Evolutionary conservation across 1,140 invertebrate species (phyloP).

Genomic region (Drosophila oshimai): DNA sequence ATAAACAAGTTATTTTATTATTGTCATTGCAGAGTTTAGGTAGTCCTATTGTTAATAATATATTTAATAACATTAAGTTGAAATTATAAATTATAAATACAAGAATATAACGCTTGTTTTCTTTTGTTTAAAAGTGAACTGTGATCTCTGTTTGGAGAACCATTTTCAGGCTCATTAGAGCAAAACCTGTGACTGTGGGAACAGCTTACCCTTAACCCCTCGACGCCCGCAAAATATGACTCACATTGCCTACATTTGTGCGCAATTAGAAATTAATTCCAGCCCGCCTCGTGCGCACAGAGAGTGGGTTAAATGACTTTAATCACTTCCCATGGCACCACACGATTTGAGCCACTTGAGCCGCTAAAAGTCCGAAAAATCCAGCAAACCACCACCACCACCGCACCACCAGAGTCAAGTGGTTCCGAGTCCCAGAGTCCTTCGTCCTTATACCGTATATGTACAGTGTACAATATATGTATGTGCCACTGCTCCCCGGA

Average conservation of each 20-base stretch:
- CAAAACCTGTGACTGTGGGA: neutral
- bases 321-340: conserved; percentile 72
- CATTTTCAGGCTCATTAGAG: neutral
- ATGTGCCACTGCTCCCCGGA: conserved; percentile 2
- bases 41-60: too few species aligned
- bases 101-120: too few species aligned
- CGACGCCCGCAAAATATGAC: neutral
- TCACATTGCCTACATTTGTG: conserved; percentile 67
- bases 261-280: conserved; percentile 80
- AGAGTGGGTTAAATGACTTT: conserved; percentile 80
- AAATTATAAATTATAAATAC: too few species aligned
- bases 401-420: conserved; percentile 17
- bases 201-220: neutral
- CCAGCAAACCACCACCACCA: conserved; percentile 1
- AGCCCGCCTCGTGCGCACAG: conserved; percentile 38
- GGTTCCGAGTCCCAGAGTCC: conserved; percentile 3
- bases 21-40: too few species aligned
- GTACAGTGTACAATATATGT: too few species aligned
- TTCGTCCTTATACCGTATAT: too few species aligned
- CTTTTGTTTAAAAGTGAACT: too few species aligned
- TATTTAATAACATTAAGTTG: too few species aligned
- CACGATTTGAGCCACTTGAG: conserved; percentile 23
- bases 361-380: neutral
- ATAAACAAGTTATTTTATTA: too few species aligned
- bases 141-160: too few species aligned